Conservation (phyloP, 2,797 vertebrate species). For the Psittacula derbiana region DNA sequence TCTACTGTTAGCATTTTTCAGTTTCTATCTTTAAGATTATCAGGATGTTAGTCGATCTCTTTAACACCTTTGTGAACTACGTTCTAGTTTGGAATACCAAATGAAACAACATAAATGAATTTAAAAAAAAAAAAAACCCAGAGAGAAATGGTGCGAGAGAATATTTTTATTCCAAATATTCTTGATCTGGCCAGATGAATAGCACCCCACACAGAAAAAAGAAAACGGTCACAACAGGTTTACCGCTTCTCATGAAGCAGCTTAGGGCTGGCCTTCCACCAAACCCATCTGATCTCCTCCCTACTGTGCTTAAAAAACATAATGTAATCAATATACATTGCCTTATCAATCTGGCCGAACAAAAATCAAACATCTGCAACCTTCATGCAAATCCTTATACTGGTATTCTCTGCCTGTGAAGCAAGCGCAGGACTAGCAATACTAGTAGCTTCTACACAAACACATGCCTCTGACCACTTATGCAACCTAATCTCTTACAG, state of each 20-base stretch:
- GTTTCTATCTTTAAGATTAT: not conserved
- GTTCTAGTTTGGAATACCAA: not conserved
- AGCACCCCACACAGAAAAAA: not conserved
- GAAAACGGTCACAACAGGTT: not conserved
- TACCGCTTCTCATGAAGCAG: not conserved
- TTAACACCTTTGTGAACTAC: not conserved
- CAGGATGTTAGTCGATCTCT: not conserved
- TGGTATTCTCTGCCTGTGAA: not conserved
- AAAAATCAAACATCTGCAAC: not conserved
- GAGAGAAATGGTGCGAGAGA: not conserved
- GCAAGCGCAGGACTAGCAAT: not conserved
- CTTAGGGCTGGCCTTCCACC: not conserved
- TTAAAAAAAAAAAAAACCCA: not conserved
- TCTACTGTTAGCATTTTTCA: not conserved
- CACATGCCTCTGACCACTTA: not conserved
- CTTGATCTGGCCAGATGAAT: not conserved
- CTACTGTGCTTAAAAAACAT: not conserved
- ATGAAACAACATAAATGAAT: not conserved
- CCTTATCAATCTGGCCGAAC: not conserved
- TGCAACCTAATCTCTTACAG: not conserved
- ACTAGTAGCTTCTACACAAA: not conserved
- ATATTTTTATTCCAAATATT: not conserved
- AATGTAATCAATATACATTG: not conserved
- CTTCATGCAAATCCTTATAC: not conserved
- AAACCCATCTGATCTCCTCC: not conserved